Conservation (phyloP, 2,113 vertebrate species). For the Xiphias gladius region DNA sequence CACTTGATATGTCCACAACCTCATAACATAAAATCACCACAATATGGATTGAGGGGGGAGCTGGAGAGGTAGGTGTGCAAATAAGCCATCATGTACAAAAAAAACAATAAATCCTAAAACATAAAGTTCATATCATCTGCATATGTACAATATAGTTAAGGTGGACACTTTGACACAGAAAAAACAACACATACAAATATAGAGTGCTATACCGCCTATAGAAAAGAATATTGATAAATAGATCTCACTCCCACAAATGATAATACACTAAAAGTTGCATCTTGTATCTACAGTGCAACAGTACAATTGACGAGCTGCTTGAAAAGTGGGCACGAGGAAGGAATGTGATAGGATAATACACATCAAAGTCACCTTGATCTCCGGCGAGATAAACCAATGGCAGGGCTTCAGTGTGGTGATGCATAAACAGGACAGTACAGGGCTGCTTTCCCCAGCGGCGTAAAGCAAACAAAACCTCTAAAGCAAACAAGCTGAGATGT, state of each 20-base stretch:
- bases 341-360: slow-evolving; percentile 78
- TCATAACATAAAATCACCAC: slow-evolving; percentile 70
- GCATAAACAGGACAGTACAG: slow-evolving; percentile 58
- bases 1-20: slow-evolving; percentile 65
- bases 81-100: slow-evolving; percentile 82
- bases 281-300: slow-evolving; percentile 56
- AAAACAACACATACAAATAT: slow-evolving; percentile 78
- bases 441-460: slow-evolving; percentile 55
- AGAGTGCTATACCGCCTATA: slow-evolving; percentile 64
- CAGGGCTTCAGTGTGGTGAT: slow-evolving; percentile 65
- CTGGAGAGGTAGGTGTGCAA: slow-evolving; percentile 85
- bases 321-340: slow-evolving; percentile 63
- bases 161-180: slow-evolving; percentile 78
- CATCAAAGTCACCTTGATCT: slow-evolving; percentile 81
- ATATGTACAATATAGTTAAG: slow-evolving; percentile 80
- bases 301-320: slow-evolving; percentile 59
- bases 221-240: slow-evolving; percentile 80
- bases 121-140: slow-evolving; percentile 76
- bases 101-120: slow-evolving; percentile 69
- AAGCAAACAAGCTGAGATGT: slow-evolving; percentile 66
- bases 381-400: slow-evolving; percentile 70
- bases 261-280: slow-evolving; percentile 69
- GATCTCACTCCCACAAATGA: slow-evolving; percentile 74
- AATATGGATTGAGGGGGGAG: slow-evolving; percentile 53
- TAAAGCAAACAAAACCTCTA: slow-evolving; percentile 74